Base-by-base conservation (phyloP, 1,140 invertebrate genomes). In the Drosophila tristis region DNA sequence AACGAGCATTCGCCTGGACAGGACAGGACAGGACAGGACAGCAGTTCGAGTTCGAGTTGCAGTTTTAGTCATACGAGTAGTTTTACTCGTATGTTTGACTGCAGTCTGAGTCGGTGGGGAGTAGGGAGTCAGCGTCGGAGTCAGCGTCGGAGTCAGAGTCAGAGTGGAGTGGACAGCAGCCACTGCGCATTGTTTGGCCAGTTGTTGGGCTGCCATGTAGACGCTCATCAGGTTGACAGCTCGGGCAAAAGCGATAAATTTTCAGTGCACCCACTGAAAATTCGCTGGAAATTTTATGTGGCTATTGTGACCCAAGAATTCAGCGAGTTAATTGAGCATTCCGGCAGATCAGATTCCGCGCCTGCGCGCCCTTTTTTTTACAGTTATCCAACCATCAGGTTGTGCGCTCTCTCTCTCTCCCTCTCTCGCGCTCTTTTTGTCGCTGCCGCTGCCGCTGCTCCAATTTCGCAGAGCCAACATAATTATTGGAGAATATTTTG, bases 261-360 rank as follows among this genome's bases (percentile, higher is more conserved):
- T 72, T 25, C 59, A 62, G 58, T 67, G 72, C 72, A 79, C 62
- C 76, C 72, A 75, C 75, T 49, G 59, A 8, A 63, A 50, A 51
- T 77, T 76, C 51, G 7, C 31, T 39, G 58, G 58, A 71, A 74
- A 42, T 44, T 68, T 7, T 35, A 35, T 35, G 35, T 13, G 44
- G 51, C 39, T 16, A 13, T 31, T 60, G 31, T 25, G 62, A 43
- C 54, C 35, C 5, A 53, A 55, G 56, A 74, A 80, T 70, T 56
- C 62, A 47, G 64, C 64, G 78, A 77, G 59, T 89, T 87, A 87
- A 87, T 87, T 87, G 82, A 89, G 84, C 84, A 89, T 89, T 78
- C 82, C 79, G 75, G 62, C 45, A 82, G 79, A 87, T 87, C 82
- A 82, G 79, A 87, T 87, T 87, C 65, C 62, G 64, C 47, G 68